phyloP scores from a whole-genome alignment of 2,113 vertebrate species.

The Actinemys pallida region DNA sequence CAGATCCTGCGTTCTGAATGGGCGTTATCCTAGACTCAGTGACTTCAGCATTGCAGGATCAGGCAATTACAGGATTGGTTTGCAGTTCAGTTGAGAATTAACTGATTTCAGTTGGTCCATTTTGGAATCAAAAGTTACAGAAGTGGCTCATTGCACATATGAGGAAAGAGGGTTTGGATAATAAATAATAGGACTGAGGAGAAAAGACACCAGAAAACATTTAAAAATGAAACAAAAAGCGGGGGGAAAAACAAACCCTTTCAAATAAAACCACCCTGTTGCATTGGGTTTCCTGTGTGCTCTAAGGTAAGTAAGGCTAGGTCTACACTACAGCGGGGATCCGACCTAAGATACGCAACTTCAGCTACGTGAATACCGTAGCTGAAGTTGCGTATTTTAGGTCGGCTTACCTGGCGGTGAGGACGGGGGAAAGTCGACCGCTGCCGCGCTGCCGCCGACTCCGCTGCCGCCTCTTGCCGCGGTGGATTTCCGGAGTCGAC shows the following conservation, averaged over 20 bases:
- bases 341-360: too few species aligned
- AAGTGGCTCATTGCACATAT: neutral
- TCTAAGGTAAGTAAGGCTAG: neutral
- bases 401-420: too few species aligned
- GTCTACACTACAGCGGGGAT: too few species aligned
- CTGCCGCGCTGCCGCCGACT: too few species aligned
- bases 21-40: neutral
- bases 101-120: constrained; percentile 42
- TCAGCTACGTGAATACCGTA: too few species aligned
- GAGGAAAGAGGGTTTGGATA: neutral
- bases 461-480: too few species aligned
- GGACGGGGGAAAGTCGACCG: too few species aligned
- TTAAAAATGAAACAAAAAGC: neutral
- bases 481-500: too few species aligned
- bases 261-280: neutral
- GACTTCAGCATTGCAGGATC: neutral
- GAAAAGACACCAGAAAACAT: neutral
- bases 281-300: neutral
- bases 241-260: neutral
- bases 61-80: neutral
- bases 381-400: too few species aligned
- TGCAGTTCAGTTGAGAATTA: constrained; percentile 5
- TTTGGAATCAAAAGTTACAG: constrained; percentile 13
- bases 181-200: neutral
- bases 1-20: neutral